phyloP scores from a whole-genome alignment of 2,797 vertebrate species.

The Darevskia mixta region DNA sequence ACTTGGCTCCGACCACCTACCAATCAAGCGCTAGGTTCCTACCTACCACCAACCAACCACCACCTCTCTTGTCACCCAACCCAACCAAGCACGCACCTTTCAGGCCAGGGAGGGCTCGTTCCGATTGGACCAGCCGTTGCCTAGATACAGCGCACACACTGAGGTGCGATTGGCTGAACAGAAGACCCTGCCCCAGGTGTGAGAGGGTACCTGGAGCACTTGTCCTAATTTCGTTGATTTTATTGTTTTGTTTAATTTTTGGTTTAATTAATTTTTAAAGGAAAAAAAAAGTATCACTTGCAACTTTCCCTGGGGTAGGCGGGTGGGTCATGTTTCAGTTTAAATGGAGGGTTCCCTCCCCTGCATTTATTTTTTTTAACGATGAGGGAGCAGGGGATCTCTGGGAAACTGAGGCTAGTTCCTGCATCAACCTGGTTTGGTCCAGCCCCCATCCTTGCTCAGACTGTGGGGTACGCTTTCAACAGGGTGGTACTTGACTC shows the following conservation, averaged over 20 bases:
- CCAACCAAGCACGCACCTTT: slow-evolving; percentile 82
- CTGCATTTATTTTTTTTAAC: not conserved
- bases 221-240: slow-evolving; percentile 75
- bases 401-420: not conserved
- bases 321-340: slow-evolving; percentile 4
- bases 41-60: slow-evolving; percentile 40
- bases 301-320: not conserved
- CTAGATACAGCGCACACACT: slow-evolving; percentile 95
- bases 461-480: not conserved
- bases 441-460: not conserved
- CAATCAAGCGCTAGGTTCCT: slow-evolving; percentile 45
- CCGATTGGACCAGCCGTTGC: slow-evolving; percentile 96
- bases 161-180: slow-evolving; percentile 94
- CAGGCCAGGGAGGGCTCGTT: slow-evolving; percentile 83
- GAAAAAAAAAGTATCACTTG: not conserved
- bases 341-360: not conserved
- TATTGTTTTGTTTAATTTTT: slow-evolving; percentile 67
- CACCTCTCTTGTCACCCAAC: slow-evolving; percentile 71
- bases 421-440: not conserved
- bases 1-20: slow-evolving; percentile 46
- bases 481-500: not conserved
- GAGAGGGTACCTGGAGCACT: slow-evolving; percentile 94
- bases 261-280: slow-evolving; percentile 44
- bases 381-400: not conserved
- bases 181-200: slow-evolving; percentile 93